phyloP scores from a whole-genome alignment of 2,797 vertebrate genomes.

The Ptychobarbus kaznakovi region DNA sequence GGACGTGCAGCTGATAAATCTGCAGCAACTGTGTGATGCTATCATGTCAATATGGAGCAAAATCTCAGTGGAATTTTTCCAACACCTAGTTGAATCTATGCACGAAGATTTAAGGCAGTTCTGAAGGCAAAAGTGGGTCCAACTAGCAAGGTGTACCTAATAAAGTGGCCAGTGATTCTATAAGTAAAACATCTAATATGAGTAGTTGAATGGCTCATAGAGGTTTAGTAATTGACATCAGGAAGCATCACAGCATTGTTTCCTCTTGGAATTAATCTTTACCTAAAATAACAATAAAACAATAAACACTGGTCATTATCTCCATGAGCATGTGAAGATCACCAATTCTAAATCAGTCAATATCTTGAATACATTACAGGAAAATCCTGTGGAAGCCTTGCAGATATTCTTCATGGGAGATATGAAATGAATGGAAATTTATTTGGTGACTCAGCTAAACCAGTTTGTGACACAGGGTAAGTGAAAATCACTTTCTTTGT shows the following conservation, averaged over 20 bases:
- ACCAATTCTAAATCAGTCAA: not conserved
- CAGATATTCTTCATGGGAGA: constrained; percentile 9
- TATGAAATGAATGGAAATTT: not conserved
- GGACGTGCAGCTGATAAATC: too few relatives aligned
- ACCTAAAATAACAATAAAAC: not conserved
- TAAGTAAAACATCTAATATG: too few relatives aligned
- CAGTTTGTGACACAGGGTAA: constrained; percentile 45
- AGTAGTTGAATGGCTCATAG: not conserved
- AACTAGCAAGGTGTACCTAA: too few relatives aligned
- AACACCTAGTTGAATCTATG: too few relatives aligned
- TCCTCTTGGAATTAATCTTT: not conserved
- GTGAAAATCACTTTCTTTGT: constrained; percentile 7
- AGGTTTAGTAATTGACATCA: not conserved
- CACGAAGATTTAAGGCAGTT: too few relatives aligned
- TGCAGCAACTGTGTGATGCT: too few relatives aligned
- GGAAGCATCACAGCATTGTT: not conserved
- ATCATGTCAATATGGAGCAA: too few relatives aligned
- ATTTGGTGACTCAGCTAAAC: constrained; percentile 38
- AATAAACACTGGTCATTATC: not conserved
- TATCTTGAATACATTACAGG: not conserved
- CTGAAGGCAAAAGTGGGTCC: too few relatives aligned
- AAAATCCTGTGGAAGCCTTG: constrained; percentile 34
- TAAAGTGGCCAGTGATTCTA: too few relatives aligned
- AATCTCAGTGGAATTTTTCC: too few relatives aligned
- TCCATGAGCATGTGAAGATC: not conserved